phyloP scores from a whole-genome alignment of 2,888 invertebrate species.

The Torymus auratus region DNA sequence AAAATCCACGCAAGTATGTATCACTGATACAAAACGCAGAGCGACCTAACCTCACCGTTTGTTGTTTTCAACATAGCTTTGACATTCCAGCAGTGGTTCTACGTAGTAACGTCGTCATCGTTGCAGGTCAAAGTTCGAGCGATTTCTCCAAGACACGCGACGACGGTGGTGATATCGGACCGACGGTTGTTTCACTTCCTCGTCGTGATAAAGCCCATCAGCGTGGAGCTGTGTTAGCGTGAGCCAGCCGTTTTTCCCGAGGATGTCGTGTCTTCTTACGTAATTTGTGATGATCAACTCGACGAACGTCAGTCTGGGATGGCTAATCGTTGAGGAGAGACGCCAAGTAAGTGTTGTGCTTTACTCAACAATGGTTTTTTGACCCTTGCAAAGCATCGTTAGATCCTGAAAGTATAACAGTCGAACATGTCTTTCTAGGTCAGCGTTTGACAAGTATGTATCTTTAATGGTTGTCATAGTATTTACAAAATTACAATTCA shows the following conservation, averaged over 20 bases:
- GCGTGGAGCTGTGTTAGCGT: neutral
- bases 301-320: conserved; percentile 15
- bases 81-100: neutral
- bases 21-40: neutral
- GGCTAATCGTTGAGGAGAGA: conserved; percentile 1
- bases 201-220: neutral
- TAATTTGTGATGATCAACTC: conserved; percentile 29
- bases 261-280: conserved; percentile 35
- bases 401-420: too few species aligned
- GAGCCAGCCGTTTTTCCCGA: conserved; percentile 1
- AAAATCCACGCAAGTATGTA: too few species aligned
- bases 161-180: neutral
- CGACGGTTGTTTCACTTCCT: conserved; percentile 7
- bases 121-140: conserved; percentile 36
- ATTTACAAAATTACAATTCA: too few species aligned
- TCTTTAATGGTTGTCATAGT: too few species aligned
- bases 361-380: too few species aligned
- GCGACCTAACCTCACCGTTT: conserved; percentile 25
- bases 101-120: conserved; percentile 40
- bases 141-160: neutral
- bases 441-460: too few species aligned
- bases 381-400: too few species aligned
- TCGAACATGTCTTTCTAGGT: too few species aligned
- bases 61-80: neutral
- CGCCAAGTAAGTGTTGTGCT: conserved; percentile 29